Evolutionary conservation across 1,140 invertebrate species (phyloP).

Genomic region (Orius insidiosus): DNA sequence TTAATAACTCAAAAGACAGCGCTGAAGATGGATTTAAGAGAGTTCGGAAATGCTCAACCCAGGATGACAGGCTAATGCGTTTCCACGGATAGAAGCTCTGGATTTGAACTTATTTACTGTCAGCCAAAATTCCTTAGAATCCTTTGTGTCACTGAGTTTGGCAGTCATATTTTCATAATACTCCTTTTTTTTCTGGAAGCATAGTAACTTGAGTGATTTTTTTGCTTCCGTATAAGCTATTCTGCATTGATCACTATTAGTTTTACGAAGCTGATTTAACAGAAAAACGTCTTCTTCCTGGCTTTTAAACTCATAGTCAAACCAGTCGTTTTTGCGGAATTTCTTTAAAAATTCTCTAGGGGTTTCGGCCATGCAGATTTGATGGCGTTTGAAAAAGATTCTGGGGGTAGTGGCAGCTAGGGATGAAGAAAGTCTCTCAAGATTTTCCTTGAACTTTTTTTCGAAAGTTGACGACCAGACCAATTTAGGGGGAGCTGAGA

Average conservation of each 20-base stretch:
- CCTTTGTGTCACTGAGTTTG: background rate
- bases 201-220: background rate
- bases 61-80: background rate
- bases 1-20: background rate
- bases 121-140: constrained; percentile 1
- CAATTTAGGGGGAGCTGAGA: background rate
- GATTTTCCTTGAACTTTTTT: background rate
- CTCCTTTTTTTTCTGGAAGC: background rate
- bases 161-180: background rate
- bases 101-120: background rate
- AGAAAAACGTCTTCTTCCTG: background rate
- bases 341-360: background rate
- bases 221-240: background rate
- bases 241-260: background rate
- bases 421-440: too few species aligned
- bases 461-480: background rate
- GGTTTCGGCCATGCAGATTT: background rate
- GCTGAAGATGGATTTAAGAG: background rate
- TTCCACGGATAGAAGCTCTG: background rate
- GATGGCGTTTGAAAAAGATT: background rate
- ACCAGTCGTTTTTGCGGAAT: background rate
- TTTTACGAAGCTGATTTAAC: background rate
- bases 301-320: constrained; percentile 3
- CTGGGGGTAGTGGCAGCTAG: too few species aligned
- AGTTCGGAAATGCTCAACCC: background rate